phyloP scores from a whole-genome alignment of 2,888 invertebrate genomes.

The Ophion slaviceki region DNA sequence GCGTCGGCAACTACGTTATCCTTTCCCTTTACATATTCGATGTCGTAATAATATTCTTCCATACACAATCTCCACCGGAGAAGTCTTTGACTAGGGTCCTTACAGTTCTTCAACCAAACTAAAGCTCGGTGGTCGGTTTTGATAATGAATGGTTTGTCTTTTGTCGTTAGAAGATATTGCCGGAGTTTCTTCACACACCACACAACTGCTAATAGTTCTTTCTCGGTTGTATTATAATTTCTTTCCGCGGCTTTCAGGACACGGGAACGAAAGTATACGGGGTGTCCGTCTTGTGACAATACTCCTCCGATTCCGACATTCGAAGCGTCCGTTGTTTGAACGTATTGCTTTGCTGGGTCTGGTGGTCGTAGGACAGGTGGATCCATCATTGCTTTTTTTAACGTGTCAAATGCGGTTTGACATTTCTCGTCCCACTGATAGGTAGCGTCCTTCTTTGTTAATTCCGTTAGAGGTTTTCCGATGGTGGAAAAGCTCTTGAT shows the following conservation, averaged over 20 bases:
- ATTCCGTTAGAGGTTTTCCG: conserved; percentile 35
- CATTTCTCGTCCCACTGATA: conserved; percentile 35
- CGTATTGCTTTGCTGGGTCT: conserved; percentile 69
- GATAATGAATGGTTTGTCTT: conserved; percentile 59
- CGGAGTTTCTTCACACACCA: conserved; percentile 59
- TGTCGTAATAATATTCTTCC: conserved; percentile 74
- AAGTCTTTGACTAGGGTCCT: conserved; percentile 32
- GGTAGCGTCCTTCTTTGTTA: conserved; percentile 30
- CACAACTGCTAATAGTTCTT: conserved; percentile 43
- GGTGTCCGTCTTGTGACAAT: conserved; percentile 69
- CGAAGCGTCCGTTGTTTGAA: conserved; percentile 74
- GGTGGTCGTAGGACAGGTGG: conserved; percentile 69
- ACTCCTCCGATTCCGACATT: conserved; percentile 62
- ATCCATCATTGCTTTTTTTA: conserved; percentile 5
- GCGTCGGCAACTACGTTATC: conserved; percentile 75
- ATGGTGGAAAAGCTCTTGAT: conserved; percentile 55
- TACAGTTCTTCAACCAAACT: conserved; percentile 62
- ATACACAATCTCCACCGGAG: conserved; percentile 69
- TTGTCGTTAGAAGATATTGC: conserved; percentile 48
- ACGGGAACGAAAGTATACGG: conserved; percentile 76
- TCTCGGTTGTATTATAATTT: conserved; percentile 38
- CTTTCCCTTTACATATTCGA: conserved; percentile 72
- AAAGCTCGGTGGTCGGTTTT: conserved; percentile 60
- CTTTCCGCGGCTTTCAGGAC: conserved; percentile 63
- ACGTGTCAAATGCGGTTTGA: conserved; percentile 20